Percentiles rank a stretch among this genome's conserved stretches.
phyloP scores from a whole-genome alignment of 2,888 invertebrate species.

The Orthosia gracilis region DNA sequence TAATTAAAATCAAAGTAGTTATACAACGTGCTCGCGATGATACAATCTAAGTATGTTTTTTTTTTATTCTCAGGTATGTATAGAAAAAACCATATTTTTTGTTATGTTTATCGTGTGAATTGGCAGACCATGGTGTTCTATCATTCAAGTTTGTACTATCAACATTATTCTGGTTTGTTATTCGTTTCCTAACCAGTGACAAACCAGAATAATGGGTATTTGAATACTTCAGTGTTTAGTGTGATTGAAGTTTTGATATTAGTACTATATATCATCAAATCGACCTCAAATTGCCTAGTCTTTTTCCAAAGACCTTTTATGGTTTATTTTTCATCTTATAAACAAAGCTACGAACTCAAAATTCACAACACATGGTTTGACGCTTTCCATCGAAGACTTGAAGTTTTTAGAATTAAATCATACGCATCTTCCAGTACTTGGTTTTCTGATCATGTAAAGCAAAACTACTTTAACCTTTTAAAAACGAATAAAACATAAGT shows the following conservation, averaged over 20 bases:
- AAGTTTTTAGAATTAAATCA: not conserved
- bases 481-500: not conserved
- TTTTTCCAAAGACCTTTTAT: not conserved
- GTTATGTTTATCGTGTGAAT: conserved; percentile 27
- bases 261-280: not conserved
- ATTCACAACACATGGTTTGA: no score
- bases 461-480: not conserved
- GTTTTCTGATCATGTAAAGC: no score
- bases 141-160: not conserved
- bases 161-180: not conserved
- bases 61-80: not conserved
- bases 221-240: not conserved
- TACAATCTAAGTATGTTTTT: conserved; percentile 5
- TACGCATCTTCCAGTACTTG: not conserved
- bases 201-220: no score
- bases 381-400: no score
- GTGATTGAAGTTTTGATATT: not conserved
- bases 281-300: not conserved
- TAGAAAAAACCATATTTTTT: conserved; percentile 25
- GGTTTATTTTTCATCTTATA: not conserved
- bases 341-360: not conserved
- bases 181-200: not conserved
- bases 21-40: not conserved
- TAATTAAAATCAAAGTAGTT: not conserved
- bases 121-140: conserved; percentile 23